These are phyloP conservation scores for Archivesica marissinica DNA, from an alignment of 1,140 invertebrate genomes.

Conservation along the genomic window DNA sequence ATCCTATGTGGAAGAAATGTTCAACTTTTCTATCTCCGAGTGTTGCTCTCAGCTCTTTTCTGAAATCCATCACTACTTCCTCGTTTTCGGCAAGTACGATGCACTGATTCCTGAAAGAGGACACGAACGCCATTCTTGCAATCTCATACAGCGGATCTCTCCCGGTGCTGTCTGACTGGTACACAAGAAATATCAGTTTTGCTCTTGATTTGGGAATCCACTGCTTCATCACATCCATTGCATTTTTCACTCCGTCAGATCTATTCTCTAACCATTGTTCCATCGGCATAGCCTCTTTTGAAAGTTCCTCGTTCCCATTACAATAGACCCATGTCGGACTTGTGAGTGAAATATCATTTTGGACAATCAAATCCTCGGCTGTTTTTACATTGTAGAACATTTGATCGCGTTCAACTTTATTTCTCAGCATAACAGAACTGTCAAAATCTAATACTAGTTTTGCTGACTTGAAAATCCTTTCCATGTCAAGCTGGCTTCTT, in stretches of 20 bases:
- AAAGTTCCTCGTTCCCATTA: slow-evolving; percentile 5
- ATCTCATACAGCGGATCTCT: slow-evolving; percentile 12
- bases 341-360: not conserved
- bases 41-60: not conserved
- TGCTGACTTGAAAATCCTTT: not conserved
- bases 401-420: not conserved
- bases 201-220: not conserved
- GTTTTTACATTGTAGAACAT: not conserved
- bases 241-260: not conserved
- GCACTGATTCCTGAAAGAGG: not conserved
- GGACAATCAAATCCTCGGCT: not conserved
- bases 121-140: not conserved
- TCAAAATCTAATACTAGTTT: slow-evolving; percentile 12
- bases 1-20: not conserved
- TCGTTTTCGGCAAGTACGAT: not conserved
- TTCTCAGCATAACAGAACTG: not conserved
- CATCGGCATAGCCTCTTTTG: not conserved
- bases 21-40: not conserved
- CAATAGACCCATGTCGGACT: not conserved
- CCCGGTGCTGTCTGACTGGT: not conserved
- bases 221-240: not conserved
- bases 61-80: not conserved
- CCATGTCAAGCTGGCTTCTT: not conserved
- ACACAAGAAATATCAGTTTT: not conserved
- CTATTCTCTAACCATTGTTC: not conserved